A percentile compares a stretch with the other conserved stretches of the same genome.
Evolutionary conservation across 2,113 vertebrate genomes (phyloP).

Genomic region (Phalacrocorax aristotelis): DNA sequence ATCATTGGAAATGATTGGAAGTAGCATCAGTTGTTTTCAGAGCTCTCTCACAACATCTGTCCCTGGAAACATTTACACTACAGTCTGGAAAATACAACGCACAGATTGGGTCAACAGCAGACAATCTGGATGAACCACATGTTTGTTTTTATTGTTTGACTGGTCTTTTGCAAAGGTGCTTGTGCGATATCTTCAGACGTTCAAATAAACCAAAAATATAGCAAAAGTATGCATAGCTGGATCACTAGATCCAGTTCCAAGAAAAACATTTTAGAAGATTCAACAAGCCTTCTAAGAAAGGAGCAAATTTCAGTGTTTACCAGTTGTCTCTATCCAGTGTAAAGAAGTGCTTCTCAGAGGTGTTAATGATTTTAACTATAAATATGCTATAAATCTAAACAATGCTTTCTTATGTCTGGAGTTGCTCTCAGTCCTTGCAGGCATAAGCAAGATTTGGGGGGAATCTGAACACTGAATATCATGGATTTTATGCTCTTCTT

Average conservation of each 20-base stretch:
- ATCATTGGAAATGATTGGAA: not conserved
- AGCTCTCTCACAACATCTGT: conserved; percentile 27
- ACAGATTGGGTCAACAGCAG: conserved; percentile 59
- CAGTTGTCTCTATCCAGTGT: not conserved
- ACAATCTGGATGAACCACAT: conserved; percentile 34
- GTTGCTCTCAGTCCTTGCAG: not conserved
- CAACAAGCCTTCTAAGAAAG: not conserved
- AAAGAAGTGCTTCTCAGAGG: not conserved
- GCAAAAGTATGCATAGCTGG: not conserved
- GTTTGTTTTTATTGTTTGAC: conserved; percentile 50
- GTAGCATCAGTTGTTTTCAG: not conserved
- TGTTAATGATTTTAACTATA: not conserved
- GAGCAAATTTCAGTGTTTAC: not conserved
- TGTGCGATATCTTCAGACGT: not conserved
- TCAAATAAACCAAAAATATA: not conserved
- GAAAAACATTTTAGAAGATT: not conserved
- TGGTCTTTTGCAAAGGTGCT: conserved; percentile 38
- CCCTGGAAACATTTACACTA: conserved; percentile 49
- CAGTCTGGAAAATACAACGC: conserved; percentile 18
- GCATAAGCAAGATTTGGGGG: not conserved
- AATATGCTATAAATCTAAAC: not conserved
- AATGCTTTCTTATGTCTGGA: not conserved
- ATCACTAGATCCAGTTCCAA: not conserved
- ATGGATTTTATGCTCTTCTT: conserved; percentile 2
- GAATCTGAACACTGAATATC: not conserved